Base-by-base conservation (phyloP, 2,113 vertebrate species). In the Vulpes lagopus region DNA sequence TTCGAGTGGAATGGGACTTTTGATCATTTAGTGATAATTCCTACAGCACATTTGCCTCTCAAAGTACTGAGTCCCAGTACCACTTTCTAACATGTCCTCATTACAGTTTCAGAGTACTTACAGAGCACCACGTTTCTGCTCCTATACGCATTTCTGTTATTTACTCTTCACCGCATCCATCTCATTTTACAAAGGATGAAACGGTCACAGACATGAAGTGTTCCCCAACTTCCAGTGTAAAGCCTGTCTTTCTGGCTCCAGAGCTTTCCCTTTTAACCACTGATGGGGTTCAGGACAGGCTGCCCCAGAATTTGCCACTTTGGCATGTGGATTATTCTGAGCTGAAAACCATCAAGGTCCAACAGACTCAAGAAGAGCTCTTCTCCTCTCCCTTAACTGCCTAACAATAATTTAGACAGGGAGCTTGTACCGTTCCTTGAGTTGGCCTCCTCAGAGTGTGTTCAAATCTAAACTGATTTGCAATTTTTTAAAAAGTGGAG, bases 171-270 rank as follows among this genome's bases (percentile, higher is more conserved):
- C 38, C 64, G 88, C 25, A 79, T 3, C 17, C 62, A 92, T 38
- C 51, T 94, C 85, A 38, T 74, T 91, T 80, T 67, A 65, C 71
- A 91, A 32, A 87, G 35, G 60, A 91, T 30, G 43, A 93, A 86
- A 83, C 25, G 65, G 59, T 59, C 23, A 74, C 5, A 43, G 51
- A 79, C 38, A n/a, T 73, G 65, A 89, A 88, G 9, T 83, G 49
- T 53, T 91, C 49, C 30, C 60, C 51, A 65, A 84, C 17, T 15
- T 85, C 27, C 53, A 71, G 55, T 12, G 49, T 43, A 91, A 95
- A 84, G 25, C 49, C 35, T 30, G 3, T 67, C 43, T 78, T 43
- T 94, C 67, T 91, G 71, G 84, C 38, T 84, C 59, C 32, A 62
- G 53, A 59, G 30, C 11, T 76, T 78, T 91, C 71, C 10, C 74